A percentile compares a stretch with the other conserved stretches of the same genome.
phyloP scores from a whole-genome alignment of 2,113 vertebrate genomes.

The Apodemus sylvaticus region DNA sequence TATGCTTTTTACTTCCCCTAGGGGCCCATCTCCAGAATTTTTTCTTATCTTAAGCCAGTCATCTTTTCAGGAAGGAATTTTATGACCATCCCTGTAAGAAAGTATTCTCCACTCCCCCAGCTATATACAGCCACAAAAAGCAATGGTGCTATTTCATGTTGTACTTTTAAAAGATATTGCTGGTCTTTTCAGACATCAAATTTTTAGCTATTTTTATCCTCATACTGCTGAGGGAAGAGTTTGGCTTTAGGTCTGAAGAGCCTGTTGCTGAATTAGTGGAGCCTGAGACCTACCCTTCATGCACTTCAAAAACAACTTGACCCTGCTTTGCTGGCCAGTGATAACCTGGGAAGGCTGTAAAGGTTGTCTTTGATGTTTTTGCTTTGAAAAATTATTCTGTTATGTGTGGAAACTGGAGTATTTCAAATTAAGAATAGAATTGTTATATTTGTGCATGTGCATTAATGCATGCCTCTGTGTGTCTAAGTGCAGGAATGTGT shows the following conservation, averaged over 20 bases:
- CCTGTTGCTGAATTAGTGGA: neutral
- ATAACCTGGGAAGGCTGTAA: neutral
- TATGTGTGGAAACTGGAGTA: neutral
- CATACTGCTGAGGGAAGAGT: neutral
- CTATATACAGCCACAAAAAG: neutral
- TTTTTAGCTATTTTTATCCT: constrained; percentile 21
- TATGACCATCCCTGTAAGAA: neutral
- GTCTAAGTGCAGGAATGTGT: too few species aligned
- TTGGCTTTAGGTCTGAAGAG: neutral
- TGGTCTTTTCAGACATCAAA: constrained; percentile 1
- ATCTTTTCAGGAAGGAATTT: constrained; percentile 58
- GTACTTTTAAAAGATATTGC: neutral
- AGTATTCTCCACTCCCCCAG: neutral
- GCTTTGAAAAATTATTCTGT: constrained; percentile 24
- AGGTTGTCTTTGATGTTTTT: constrained; percentile 49
- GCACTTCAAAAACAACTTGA: neutral
- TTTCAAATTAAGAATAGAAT: constrained; percentile 55
- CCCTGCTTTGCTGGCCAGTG: neutral
- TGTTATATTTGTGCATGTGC: neutral
- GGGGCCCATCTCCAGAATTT: neutral
- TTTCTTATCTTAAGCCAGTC: neutral
- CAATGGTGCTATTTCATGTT: constrained; percentile 10
- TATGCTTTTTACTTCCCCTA: neutral
- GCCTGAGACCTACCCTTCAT: neutral
- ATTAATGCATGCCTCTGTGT: neutral